Base-by-base conservation (phyloP, 2,888 invertebrate species). In the Ryuthela nishihirai region DNA sequence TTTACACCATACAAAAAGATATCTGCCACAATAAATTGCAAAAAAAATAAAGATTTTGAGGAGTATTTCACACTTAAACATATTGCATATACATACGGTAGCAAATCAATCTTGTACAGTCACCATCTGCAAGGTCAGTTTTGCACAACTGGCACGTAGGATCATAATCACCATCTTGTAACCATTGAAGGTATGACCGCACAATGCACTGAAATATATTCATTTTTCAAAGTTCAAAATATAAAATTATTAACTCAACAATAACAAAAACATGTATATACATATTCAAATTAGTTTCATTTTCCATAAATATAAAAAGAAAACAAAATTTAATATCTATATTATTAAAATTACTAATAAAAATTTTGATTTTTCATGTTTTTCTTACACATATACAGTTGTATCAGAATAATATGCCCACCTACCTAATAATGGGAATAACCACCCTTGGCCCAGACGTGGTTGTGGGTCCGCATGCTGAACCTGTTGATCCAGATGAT, bases 131-230 rank as follows among this genome's bases (percentile, higher is more conserved):
- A 62, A 98, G 78, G 64, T 83, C 83, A 71, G 85, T 84, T 44
- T 85, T 83, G 75, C 99, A 99, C 54, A 99, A 78, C 69, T 85
- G 84, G 76, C 99, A 99, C 69, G 87, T 85, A 17, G 97, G 88
- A 75, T 90, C 89, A 77, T 92, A 99, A 76, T 98, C 97, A 73
- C 93, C 92, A 77, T 99, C 98, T 77, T 95, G 89, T 59, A 99
- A 80, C 99, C 99, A 99, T 75, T 93, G 88, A 44, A 97, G 79
- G 77, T 99, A 99, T 0, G 97, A 97, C 77, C 97, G 94, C 52
- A 99, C 94, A 67, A 99, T 87, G 75, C 98, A 99, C 97, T 98
- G 76, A 59, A 82, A 81, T 66, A 38, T 72, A 40, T 25, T n/a
- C n/a, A n/a, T n/a, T n/a, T n/a, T n/a, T n/a, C n/a, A n/a, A n/a